phyloP scores from a whole-genome alignment of 2,888 invertebrate genomes.

The Protodeltote pygarga region DNA sequence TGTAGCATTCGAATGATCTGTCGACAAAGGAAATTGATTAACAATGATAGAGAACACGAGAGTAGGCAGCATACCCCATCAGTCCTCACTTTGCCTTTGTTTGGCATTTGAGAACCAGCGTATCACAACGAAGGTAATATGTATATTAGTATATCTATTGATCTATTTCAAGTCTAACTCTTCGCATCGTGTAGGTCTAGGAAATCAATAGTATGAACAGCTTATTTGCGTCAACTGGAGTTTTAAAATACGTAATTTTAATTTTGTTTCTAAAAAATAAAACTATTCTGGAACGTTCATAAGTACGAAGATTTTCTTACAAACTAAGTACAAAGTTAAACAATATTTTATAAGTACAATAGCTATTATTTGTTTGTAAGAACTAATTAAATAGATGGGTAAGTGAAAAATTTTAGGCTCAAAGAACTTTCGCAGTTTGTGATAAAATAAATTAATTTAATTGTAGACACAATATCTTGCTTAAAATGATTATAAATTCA shows the following conservation, averaged over 20 bases:
- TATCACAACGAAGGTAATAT: neutral
- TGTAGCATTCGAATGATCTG: conserved; percentile 72
- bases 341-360: neutral
- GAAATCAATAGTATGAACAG: no score
- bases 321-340: neutral
- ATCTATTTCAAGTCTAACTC: no score
- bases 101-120: neutral
- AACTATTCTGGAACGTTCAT: no score
- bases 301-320: neutral
- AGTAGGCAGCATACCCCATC: neutral
- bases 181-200: no score
- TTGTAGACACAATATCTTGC: neutral
- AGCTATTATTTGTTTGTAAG: neutral
- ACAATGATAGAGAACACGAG: neutral
- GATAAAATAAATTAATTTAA: neutral
- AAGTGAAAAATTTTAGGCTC: neutral
- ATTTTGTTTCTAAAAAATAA: no score
- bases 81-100: conserved; percentile 1
- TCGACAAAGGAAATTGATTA: conserved; percentile 42
- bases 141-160: no score
- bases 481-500: neutral
- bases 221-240: no score
- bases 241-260: no score
- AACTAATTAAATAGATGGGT: conserved; percentile 2
- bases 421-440: conserved; percentile 1